Evolutionary conservation across 2,113 vertebrate species (phyloP), one percentile per base, ranked within the genome.

Genomic region (Calypte anna): DNA sequence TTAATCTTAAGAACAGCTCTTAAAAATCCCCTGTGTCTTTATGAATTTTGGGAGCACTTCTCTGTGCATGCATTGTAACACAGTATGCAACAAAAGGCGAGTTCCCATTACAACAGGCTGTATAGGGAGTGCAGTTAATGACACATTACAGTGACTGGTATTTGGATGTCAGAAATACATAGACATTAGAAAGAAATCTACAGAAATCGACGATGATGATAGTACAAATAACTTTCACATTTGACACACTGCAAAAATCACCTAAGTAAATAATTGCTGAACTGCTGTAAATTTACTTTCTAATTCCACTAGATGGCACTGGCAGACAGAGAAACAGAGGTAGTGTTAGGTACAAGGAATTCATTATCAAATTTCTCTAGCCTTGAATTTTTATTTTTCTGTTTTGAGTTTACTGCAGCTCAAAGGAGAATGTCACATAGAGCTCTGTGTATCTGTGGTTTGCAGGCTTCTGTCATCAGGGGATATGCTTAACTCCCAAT

Each of bases 281-380:
- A 53, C 33, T 24, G 33, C 53, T 2, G 2, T 33, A 53, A 73
- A 57, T 31, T 33, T 58, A 40, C 43, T 75, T 57, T 57, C 14
- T 46, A 31, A 12, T 82, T 82, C 86, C 96, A 92, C 75, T 69
- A 93, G 94, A 76, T 92, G 96, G 91, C 93, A 93, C n/a, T 57
- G 67, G 25, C 80, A 74, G n/a, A 48, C 46, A 75, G 80, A 72
- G 40, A 38, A 82, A 69, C 23, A 43, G 36, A 44, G 15, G 25
- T 2, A n/a, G 17, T 38, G 14, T 4, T 14, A 14, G 20, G 19
- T 16, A 72, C 73, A 81, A 91, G 23, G 46, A 62, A 59, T 23
- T 20, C 46, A 8, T 28, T 18, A 14, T 27, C 28, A 36, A 40
- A 5, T 38, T 33, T 73, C 72, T 67, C 18, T 66, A 48, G 5